phyloP scores from a whole-genome alignment of 2,888 invertebrate genomes.

The Scaptomyza cyrtandrae region DNA sequence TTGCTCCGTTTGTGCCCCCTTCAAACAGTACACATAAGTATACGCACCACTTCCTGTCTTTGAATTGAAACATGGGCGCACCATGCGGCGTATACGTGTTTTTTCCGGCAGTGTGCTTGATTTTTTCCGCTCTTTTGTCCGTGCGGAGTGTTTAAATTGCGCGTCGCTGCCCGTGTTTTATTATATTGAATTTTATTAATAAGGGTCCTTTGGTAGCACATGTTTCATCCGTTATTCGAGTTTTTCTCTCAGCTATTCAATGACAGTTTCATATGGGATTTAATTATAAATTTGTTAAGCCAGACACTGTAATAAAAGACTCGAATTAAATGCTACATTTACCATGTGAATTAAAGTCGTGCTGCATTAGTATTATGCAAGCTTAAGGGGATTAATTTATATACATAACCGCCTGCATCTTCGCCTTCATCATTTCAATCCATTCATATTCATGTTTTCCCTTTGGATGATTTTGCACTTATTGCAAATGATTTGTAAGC shows the following conservation, averaged over 20 bases:
- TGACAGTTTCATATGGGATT: slow-evolving; percentile 31
- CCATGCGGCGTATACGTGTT: slow-evolving; percentile 58
- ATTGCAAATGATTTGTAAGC: background rate
- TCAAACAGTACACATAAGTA: background rate
- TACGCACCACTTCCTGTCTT: slow-evolving; percentile 28
- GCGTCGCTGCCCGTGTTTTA: slow-evolving; percentile 11
- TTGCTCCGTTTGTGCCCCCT: background rate
- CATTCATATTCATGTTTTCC: background rate
- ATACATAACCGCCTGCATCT: background rate
- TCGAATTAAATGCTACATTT: background rate
- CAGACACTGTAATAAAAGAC: slow-evolving; percentile 4
- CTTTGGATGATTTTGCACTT: no score
- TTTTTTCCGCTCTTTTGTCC: background rate
- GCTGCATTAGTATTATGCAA: background rate
- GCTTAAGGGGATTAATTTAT: background rate
- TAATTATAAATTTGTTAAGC: slow-evolving; percentile 36
- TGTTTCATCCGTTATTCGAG: slow-evolving; percentile 24
- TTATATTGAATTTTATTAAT: slow-evolving; percentile 55
- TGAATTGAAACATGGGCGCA: slow-evolving; percentile 30
- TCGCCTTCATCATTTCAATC: background rate
- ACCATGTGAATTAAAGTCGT: no score
- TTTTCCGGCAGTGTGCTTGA: slow-evolving; percentile 5
- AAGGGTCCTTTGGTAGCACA: slow-evolving; percentile 46
- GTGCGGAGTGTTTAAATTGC: slow-evolving; percentile 35
- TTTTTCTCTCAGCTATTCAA: slow-evolving; percentile 12